Percentiles rank a stretch among this genome's conserved stretches.
phyloP scores from a whole-genome alignment of 2,113 vertebrate species.

The Oreochromis aureus region DNA sequence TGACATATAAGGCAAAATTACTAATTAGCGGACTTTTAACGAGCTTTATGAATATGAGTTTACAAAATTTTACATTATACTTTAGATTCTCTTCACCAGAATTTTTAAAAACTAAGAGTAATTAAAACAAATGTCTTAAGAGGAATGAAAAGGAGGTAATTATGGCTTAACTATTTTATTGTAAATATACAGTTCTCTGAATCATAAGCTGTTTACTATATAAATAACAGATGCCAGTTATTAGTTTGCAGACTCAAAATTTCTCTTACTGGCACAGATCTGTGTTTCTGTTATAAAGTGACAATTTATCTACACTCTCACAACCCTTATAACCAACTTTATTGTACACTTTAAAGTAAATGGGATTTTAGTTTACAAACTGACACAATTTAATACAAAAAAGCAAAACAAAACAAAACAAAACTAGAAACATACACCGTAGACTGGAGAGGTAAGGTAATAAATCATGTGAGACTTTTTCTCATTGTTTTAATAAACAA shows the following conservation, averaged over 20 bases:
- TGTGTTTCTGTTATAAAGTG: background rate
- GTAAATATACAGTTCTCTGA: background rate
- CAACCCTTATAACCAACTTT: background rate
- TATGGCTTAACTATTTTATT: background rate
- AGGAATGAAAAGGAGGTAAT: background rate
- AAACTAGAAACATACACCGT: background rate
- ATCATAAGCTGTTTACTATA: background rate
- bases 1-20: background rate
- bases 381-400: background rate
- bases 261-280: background rate
- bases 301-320: background rate
- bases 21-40: background rate
- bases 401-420: background rate
- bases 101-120: background rate
- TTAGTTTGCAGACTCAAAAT: background rate
- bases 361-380: background rate
- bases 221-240: background rate
- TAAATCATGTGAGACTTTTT: background rate
- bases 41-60: background rate
- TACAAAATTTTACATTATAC: background rate
- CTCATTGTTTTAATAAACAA: background rate
- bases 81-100: background rate
- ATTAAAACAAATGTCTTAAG: background rate
- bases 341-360: background rate
- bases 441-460: background rate